These are phyloP conservation scores for Nesoenas mayeri DNA, from an alignment of 2,113 vertebrate genomes.

Conservation along the genomic window DNA sequence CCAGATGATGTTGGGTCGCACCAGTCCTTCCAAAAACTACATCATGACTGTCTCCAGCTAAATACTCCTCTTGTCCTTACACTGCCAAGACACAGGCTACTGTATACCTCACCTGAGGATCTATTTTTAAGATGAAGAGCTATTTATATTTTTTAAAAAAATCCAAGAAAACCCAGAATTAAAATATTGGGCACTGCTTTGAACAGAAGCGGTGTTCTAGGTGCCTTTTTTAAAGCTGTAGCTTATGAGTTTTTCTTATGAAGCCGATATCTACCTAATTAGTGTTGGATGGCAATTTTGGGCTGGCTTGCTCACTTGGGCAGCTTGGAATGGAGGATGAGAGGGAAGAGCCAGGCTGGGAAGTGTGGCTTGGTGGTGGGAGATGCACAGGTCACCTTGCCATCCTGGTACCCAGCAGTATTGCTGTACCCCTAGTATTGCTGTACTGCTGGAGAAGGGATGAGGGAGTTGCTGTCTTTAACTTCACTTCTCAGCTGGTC, in stretches of 20 bases:
- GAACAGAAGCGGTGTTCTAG: conserved; percentile 20
- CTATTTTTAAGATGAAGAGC: conserved; percentile 80
- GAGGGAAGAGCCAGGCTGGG: not conserved
- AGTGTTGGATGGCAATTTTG: not conserved
- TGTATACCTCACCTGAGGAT: conserved; percentile 79
- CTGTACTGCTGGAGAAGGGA: not conserved
- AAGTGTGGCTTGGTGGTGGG: not conserved
- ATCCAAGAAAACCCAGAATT: conserved; percentile 72
- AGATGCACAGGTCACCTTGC: not conserved
- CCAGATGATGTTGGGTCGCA: conserved; percentile 75
- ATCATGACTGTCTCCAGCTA: conserved; percentile 87
- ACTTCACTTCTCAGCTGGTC: not conserved
- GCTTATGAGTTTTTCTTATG: conserved; percentile 41
- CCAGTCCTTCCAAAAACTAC: conserved; percentile 83
- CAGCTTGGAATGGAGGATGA: not conserved
- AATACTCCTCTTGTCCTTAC: conserved; percentile 22
- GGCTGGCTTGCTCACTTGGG: not conserved
- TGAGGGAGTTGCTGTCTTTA: not conserved
- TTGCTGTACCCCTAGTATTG: not conserved
- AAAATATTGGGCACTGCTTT: not conserved
- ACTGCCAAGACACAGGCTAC: conserved; percentile 69
- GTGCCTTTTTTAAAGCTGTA: conserved; percentile 77
- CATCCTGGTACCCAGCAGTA: not conserved
- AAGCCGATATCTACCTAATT: conserved; percentile 63
- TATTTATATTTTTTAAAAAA: conserved; percentile 81